Evolutionary conservation across 2,113 vertebrate genomes (phyloP).

Genomic region (Pseudorectes ferrugineus): DNA sequence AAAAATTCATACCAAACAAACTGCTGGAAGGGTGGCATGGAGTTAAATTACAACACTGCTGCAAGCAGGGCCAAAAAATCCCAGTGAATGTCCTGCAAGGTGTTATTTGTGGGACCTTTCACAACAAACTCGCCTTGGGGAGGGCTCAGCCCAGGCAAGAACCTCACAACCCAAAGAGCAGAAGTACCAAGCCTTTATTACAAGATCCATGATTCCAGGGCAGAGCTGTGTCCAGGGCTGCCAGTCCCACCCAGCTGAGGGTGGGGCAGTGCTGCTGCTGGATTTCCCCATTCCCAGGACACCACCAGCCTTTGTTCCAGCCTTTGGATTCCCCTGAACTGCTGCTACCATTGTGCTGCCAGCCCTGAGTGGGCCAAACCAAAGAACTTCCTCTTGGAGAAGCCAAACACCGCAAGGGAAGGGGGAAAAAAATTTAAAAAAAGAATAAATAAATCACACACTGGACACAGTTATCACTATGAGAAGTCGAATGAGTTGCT

Average conservation of each 20-base stretch:
- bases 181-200: slow-evolving; percentile 70
- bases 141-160: not conserved
- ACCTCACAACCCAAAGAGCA: slow-evolving; percentile 1
- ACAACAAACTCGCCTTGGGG: not conserved
- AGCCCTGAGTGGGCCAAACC: not conserved
- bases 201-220: not conserved
- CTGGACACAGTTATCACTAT: slow-evolving; percentile 13
- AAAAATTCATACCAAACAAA: not conserved
- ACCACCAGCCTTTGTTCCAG: not conserved
- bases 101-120: not conserved
- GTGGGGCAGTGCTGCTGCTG: not conserved
- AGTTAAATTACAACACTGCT: not conserved
- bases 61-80: not conserved
- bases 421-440: not conserved
- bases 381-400: not conserved
- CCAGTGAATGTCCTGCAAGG: not conserved
- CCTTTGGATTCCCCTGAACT: not conserved
- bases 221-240: not conserved
- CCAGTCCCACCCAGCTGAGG: not conserved
- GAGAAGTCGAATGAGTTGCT: slow-evolving; percentile 27
- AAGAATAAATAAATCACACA: not conserved
- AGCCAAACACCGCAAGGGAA: not conserved
- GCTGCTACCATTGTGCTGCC: not conserved
- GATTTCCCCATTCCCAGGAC: not conserved
- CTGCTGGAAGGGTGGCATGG: not conserved